phyloP scores from a whole-genome alignment of 2,797 vertebrate genomes.

The Leontocebus nigricollis region DNA sequence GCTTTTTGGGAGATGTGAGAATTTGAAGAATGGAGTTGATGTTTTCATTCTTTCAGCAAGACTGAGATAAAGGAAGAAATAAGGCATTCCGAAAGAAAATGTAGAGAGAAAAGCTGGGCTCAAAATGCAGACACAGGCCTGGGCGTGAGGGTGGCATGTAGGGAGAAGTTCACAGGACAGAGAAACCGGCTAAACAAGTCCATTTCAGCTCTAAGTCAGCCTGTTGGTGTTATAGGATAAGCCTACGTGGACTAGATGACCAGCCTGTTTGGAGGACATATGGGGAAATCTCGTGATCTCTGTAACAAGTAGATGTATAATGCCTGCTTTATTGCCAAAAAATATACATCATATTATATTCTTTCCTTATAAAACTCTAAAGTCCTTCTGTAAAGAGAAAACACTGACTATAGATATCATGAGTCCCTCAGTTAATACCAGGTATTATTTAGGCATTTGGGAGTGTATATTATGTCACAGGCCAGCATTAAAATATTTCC shows the following conservation, averaged over 20 bases:
- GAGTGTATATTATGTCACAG: no score
- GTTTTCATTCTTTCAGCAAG: no score
- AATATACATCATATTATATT: not conserved
- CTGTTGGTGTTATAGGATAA: not conserved
- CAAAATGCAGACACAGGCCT: not conserved
- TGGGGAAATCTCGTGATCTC: not conserved
- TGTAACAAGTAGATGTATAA: not conserved
- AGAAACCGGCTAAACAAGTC: conserved; percentile 37
- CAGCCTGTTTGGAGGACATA: not conserved
- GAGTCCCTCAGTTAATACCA: not conserved
- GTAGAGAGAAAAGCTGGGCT: not conserved
- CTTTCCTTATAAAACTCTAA: not conserved
- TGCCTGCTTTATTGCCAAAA: not conserved
- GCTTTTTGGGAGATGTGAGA: not conserved
- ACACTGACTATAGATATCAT: not conserved
- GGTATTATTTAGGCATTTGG: not conserved
- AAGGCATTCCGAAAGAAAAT: not conserved
- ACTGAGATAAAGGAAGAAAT: not conserved
- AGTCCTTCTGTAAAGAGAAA: not conserved
- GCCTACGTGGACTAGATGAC: not conserved
- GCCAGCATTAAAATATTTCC: not conserved
- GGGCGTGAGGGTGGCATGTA: not conserved
- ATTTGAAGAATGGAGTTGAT: not conserved
- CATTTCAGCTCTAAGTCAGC: not conserved
- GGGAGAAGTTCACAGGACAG: not conserved